Evolutionary conservation across 2,113 vertebrate species (phyloP), one percentile per base, ranked within the genome.

Genomic region (Paramormyrops kingsleyae): DNA sequence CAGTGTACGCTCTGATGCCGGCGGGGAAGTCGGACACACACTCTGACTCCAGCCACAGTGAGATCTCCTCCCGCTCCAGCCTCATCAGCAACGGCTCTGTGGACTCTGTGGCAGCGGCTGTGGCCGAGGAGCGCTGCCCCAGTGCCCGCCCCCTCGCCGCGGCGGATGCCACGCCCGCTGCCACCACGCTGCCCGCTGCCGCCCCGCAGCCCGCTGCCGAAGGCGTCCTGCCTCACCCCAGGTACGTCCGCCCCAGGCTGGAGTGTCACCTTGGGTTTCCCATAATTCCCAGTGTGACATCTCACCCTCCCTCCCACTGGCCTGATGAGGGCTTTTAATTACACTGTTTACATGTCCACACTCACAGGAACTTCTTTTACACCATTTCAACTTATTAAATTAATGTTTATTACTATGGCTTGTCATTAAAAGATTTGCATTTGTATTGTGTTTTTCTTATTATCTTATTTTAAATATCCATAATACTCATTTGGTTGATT

Each of bases 41-140:
- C 91, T 98, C 97, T 0, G 98, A 99, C 95, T 99, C 97, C 27
- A 99, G 98, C 83, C 98, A 98, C 95, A 99, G 97, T 2, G 98
- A 99, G 95, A 98, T 99, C 87, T 99, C 98, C 0, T 99, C 98
- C 3, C 96, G 98, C 46, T 99, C 98, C 95, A 99, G 97, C 93
- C 97, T 99, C 0, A 96, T 97, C 70, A 97, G 96, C 94, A 97
- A 97, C 92, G 97, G 97, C 91, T 99, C 98, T 0, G 97, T 96
- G 24, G 98, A 99, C 95, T 99, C 98, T 0, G 95, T 97, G 94
- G 97, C 96, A 1, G 93, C 95, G 1, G 93, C 95, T 0, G 93
- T 96, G 0, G 95, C 94, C 12, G 97, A 99, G 0, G 98, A 99
- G 13, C 95, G 96, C 44, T 92, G 93, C 66, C 89, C 94, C 89